Conservation (phyloP, 1,140 invertebrate species). For the Ephestia elutella region DNA sequence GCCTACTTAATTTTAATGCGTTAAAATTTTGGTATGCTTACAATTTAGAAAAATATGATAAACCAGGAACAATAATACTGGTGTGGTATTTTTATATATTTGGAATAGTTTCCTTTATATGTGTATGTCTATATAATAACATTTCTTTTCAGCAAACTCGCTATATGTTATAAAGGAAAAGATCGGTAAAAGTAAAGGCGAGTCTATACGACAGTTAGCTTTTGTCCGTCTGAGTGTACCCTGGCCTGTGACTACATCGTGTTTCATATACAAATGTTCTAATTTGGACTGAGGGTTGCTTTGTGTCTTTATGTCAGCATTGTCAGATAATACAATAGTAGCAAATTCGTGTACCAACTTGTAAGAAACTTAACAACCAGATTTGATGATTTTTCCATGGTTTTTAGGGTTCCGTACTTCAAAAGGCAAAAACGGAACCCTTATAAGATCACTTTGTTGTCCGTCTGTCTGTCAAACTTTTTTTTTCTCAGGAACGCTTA, state of each 20-base stretch:
- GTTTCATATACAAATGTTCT: neutral
- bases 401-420: too few species aligned
- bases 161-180: conserved; percentile 52
- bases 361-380: too few species aligned
- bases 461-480: too few species aligned
- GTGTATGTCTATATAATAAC: conserved; percentile 11
- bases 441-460: too few species aligned
- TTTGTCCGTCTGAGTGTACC: conserved; percentile 6
- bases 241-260: conserved; percentile 16
- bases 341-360: neutral
- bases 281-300: conserved; percentile 6
- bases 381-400: too few species aligned
- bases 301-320: conserved; percentile 17
- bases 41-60: too few species aligned
- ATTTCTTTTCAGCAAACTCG: conserved; percentile 55
- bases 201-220: conserved; percentile 28
- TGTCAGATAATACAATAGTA: neutral
- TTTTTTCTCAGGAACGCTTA: too few species aligned
- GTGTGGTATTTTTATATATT: too few species aligned
- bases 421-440: too few species aligned
- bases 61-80: too few species aligned
- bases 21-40: too few species aligned
- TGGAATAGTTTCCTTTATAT: neutral
- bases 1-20: too few species aligned
- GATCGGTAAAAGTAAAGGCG: conserved; percentile 56